Base-by-base conservation (phyloP, 53 echinoderm and acorn worm species). In the Henricia sp. region DNA sequence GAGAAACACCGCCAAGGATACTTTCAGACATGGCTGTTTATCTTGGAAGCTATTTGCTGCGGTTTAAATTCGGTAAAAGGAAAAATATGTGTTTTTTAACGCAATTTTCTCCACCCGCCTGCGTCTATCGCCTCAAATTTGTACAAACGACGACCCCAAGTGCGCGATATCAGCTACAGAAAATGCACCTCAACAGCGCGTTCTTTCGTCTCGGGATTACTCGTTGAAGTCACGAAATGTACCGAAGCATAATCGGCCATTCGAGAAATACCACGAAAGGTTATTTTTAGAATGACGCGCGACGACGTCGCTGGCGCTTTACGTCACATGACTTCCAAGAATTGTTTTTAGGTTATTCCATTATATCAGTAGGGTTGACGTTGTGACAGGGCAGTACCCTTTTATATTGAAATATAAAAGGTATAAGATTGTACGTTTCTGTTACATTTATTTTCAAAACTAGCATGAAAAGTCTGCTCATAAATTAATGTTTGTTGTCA, bases 1-100 rank as follows among this genome's bases (percentile, higher is more conserved):
- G 91, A 37, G 91, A 91, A 84, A 70, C 58, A 30, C 67, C 74
- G 57, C 28, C 52, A n/a, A 87, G 53, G 55, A 91, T 83, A 40
- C 87, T 87, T 70, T 88, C 88, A 41, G 87, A 75, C 91, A 91
- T 91, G 3, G 42, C 65, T 68, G 16, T 39, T 17, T 11, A 43
- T 19, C 1, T 12, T 19, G 3, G 10, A 10, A 42, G 33, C 32
- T 0, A 50, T 64, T 34, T 57, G 9, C 80, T 46, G 50, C 1
- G 29, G 80, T 4, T 32, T 0, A 44, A 64, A 80, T 30, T 50
- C n/a, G 3, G 48, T 35, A 46, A 29, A 60, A 16, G 4, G 13
- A 27, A 30, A 5, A 10, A 32, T 1, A 20, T 27, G 29, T 28
- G 3, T 3, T 13, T 11, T 13, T 20, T 9, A 8, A 4, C 13